Evolutionary conservation across 2,888 invertebrate species (phyloP).

Genomic region (Phasia obesa): DNA sequence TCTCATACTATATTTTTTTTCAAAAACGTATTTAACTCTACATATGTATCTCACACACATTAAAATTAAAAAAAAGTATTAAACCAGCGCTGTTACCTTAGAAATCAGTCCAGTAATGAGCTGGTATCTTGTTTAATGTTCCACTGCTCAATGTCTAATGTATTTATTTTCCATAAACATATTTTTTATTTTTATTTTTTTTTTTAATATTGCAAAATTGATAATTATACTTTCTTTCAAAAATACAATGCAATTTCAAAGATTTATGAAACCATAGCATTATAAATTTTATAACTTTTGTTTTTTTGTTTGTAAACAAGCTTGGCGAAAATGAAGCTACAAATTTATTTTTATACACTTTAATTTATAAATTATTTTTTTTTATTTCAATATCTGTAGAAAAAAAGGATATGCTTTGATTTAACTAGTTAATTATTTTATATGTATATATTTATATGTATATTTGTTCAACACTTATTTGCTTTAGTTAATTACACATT

Average conservation of each 20-base stretch:
- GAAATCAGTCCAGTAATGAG: no score
- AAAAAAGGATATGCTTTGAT: slow-evolving; percentile 69
- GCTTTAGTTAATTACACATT: slow-evolving; percentile 56
- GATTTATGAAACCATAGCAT: slow-evolving; percentile 56
- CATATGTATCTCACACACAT: no score
- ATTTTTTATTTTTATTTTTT: neutral
- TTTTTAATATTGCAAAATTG: neutral
- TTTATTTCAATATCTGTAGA: slow-evolving; percentile 39
- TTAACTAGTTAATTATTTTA: slow-evolving; percentile 58
- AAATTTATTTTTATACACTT: slow-evolving; percentile 35
- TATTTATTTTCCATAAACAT: slow-evolving; percentile 30
- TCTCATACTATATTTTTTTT: no score
- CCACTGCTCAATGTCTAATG: neutral
- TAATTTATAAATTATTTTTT: slow-evolving; percentile 19
- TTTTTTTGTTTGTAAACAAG: slow-evolving; percentile 31
- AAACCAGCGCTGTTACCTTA: no score
- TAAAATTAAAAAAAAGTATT: no score
- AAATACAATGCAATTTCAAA: slow-evolving; percentile 7
- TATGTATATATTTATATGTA: no score
- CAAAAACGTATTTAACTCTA: no score
- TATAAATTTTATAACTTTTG: slow-evolving; percentile 35
- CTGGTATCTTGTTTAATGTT: no score
- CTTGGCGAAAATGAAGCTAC: slow-evolving; percentile 65
- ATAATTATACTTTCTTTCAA: neutral
- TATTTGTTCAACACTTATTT: slow-evolving; percentile 50